Evolutionary conservation across 2,797 vertebrate genomes (phyloP), one percentile per base, ranked within the genome.

Genomic region (Paratrypauchen microcephalus): DNA sequence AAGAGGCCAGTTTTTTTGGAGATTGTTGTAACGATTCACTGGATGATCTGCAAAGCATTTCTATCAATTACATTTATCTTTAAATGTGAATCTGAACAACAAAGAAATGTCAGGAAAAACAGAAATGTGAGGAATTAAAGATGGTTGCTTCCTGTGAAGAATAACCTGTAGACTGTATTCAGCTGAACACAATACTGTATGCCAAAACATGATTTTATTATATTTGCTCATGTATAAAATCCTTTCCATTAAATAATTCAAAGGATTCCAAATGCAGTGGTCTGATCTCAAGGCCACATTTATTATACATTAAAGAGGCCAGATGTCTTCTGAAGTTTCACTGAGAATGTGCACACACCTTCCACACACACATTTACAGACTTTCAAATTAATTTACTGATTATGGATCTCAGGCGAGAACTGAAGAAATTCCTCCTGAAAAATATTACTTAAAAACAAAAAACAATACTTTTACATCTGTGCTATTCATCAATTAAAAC

Each of bases 71-170:
- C 30, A 23, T 39, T 80, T 23, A 62, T 79, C 70, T 45, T 45
- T 45, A 45, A 86, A 23, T 83, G 86, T 88, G 87, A 91, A 91
- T 88, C 88, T 73, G 60, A 72, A 85, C 85, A 90, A 88, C 77
- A 77, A 66, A 82, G 56, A 80, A 55, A 82, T 70, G 55, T 82
- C 32, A 86, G 76, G 81, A 76, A 79, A 83, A 85, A 83, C 21
- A 81, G 71, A 82, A 71, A 65, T 57, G 66, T 55, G 69, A 79
- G 71, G 69, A 66, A 54, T 54, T 36, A 65, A 24, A 56, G 56
- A 19, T 65, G 78, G 60, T 71, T 56, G 79, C 63, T 65, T 32
- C 5, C 50, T 45, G 21, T 30, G 28, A 7, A 60, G 30, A 65
- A 16, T 30, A 5, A 48, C 16, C 18, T 26, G 41, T 26, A 8